These are phyloP conservation scores for Serinus canaria DNA, from an alignment of 2,113 vertebrate genomes.

Conservation along the genomic window DNA sequence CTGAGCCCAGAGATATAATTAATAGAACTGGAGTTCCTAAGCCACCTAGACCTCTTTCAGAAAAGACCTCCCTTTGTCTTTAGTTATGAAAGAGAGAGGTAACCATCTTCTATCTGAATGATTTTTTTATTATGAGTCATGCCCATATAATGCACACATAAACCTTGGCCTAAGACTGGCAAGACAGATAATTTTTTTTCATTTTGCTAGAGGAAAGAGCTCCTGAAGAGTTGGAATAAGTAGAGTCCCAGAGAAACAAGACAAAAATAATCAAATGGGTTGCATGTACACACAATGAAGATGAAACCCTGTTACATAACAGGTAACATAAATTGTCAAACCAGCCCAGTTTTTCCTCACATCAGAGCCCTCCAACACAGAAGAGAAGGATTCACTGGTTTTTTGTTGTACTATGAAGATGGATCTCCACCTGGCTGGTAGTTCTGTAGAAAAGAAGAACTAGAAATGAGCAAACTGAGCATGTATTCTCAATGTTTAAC, in stretches of 20 bases:
- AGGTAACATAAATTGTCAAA: not conserved
- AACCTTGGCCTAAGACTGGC: not conserved
- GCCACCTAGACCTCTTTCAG: not conserved
- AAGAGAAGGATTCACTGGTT: not conserved
- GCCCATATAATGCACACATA: not conserved
- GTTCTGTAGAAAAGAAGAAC: not conserved
- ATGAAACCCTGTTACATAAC: not conserved
- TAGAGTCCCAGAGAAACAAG: not conserved
- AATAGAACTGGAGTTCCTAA: not conserved
- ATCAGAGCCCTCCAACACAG: not conserved
- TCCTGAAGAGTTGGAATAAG: not conserved
- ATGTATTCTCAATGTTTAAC: conserved; percentile 1
- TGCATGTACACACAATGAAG: not conserved
- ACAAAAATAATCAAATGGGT: not conserved
- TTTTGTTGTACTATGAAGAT: not conserved
- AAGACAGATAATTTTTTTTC: not conserved
- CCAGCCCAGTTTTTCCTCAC: not conserved
- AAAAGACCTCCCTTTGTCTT: not conserved
- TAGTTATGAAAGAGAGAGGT: not conserved
- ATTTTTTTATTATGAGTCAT: not conserved
- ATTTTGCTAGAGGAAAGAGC: not conserved
- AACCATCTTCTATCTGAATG: not conserved
- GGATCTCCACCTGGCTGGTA: not conserved
- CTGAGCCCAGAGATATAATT: not conserved
- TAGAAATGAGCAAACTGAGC: not conserved